Evolutionary conservation across 2,797 vertebrate genomes (phyloP).

Genomic region (Sebastes cheni): DNA sequence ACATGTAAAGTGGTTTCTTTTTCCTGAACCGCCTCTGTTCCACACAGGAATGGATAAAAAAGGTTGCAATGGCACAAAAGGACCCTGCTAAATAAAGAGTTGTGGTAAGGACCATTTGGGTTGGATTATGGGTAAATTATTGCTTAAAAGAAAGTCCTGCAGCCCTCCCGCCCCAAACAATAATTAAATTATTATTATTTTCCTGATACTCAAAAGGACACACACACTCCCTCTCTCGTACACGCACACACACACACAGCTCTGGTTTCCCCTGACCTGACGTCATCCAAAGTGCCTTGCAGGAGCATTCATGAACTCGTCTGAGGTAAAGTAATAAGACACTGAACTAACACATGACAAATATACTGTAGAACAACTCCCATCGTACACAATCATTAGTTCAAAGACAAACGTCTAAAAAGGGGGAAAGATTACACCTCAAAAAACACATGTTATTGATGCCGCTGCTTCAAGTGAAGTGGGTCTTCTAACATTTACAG

Average conservation of each 20-base stretch:
- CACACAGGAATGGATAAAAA: neutral
- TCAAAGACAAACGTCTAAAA: slow-evolving; percentile 35
- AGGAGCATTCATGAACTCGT: slow-evolving; percentile 41
- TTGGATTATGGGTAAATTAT: slow-evolving; percentile 57
- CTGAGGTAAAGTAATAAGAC: slow-evolving; percentile 68
- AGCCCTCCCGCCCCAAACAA: neutral
- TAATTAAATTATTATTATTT: slow-evolving; percentile 2
- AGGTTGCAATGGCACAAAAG: slow-evolving; percentile 5
- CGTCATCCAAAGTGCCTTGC: slow-evolving; percentile 47
- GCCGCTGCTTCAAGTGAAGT: slow-evolving; percentile 43
- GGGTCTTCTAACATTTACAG: slow-evolving; percentile 42
- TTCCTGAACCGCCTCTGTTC: neutral
- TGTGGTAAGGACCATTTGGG: neutral
- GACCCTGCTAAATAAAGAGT: slow-evolving; percentile 13
- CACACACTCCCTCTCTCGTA: neutral
- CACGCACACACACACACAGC: neutral
- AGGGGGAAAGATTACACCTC: slow-evolving; percentile 10
- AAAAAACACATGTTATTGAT: slow-evolving; percentile 37
- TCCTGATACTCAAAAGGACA: slow-evolving; percentile 27
- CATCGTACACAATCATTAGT: slow-evolving; percentile 31
- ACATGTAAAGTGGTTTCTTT: neutral
- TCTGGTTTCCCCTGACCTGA: slow-evolving; percentile 25
- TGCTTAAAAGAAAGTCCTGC: slow-evolving; percentile 61
- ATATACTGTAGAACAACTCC: slow-evolving; percentile 33
- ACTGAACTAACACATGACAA: slow-evolving; percentile 36